phyloP scores from a whole-genome alignment of 2,888 invertebrate genomes.

The Esperia sulphurella region DNA sequence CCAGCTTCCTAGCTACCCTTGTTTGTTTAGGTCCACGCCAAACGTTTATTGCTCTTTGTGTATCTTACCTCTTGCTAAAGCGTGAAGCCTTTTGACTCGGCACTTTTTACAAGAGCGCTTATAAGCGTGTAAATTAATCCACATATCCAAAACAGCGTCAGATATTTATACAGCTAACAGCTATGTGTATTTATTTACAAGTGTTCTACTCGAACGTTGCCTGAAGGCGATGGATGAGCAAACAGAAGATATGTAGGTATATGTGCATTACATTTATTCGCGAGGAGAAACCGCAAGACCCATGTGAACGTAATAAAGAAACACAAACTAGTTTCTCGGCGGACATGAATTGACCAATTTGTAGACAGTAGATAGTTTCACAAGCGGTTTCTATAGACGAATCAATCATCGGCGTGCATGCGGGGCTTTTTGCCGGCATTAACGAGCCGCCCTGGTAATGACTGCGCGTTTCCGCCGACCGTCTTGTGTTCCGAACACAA shows the following conservation, averaged over 20 bases:
- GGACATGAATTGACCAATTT: constrained; percentile 61
- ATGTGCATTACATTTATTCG: constrained; percentile 35
- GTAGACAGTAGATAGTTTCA: constrained; percentile 53
- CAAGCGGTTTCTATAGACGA: constrained; percentile 52
- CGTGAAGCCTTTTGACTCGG: constrained; percentile 76
- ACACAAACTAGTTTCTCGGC: constrained; percentile 52
- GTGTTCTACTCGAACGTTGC: constrained; percentile 15
- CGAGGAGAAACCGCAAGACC: constrained; percentile 44
- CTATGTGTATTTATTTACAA: constrained; percentile 22
- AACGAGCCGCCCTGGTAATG: constrained; percentile 54
- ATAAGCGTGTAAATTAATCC: constrained; percentile 60
- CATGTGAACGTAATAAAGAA: constrained; percentile 43
- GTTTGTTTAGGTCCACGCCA: constrained; percentile 75
- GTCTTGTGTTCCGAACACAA: constrained; percentile 43
- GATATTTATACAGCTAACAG: constrained; percentile 19
- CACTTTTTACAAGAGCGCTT: constrained; percentile 73
- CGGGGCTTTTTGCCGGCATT: constrained; percentile 52
- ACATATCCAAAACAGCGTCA: constrained; percentile 38
- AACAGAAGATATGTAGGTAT: constrained; percentile 20
- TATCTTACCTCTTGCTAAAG: constrained; percentile 70
- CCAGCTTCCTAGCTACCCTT: constrained; percentile 78
- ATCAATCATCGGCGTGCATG: constrained; percentile 58
- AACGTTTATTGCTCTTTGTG: constrained; percentile 77
- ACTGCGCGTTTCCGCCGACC: constrained; percentile 48
- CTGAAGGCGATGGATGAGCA: constrained; percentile 36